A percentile compares a stretch with the other conserved stretches of the same genome.
These are phyloP conservation scores for Arbacia lixula DNA, from an alignment of 53 echinoderm and acorn worm species.

Conservation along the genomic window DNA sequence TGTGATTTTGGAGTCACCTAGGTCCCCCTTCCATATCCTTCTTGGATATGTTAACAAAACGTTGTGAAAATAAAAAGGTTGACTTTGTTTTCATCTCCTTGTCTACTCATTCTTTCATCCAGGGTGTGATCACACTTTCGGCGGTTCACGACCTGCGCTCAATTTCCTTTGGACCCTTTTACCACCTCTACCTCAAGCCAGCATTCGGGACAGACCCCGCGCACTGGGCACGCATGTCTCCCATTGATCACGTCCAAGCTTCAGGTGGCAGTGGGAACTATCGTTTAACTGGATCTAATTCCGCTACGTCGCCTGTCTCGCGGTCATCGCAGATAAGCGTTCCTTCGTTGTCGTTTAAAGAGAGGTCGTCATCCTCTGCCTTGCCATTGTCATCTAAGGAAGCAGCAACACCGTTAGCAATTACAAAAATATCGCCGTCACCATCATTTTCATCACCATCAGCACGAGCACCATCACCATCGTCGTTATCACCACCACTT, in stretches of 20 bases:
- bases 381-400: background rate
- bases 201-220: conserved; percentile 37
- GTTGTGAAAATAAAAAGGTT: no score
- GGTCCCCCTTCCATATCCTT: no score
- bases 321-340: no score
- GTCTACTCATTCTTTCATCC: background rate
- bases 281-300: no score
- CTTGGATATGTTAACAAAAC: no score
- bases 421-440: background rate
- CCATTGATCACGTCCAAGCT: conserved; percentile 5
- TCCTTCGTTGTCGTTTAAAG: no score
- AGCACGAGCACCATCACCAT: background rate
- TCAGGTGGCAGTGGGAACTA: background rate
- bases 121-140: conserved; percentile 52
- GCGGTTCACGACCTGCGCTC: conserved; percentile 31
- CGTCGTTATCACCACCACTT: background rate
- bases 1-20: no score
- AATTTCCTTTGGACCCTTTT: background rate
- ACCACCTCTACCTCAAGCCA: conserved; percentile 39
- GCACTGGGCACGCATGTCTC: conserved; percentile 33
- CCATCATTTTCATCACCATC: background rate
- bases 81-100: no score
- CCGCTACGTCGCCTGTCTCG: background rate
- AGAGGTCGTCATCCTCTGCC: background rate
- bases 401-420: background rate